Evolutionary conservation across 2,888 invertebrate genomes (phyloP).

Genomic region (Chouioia cunea): DNA sequence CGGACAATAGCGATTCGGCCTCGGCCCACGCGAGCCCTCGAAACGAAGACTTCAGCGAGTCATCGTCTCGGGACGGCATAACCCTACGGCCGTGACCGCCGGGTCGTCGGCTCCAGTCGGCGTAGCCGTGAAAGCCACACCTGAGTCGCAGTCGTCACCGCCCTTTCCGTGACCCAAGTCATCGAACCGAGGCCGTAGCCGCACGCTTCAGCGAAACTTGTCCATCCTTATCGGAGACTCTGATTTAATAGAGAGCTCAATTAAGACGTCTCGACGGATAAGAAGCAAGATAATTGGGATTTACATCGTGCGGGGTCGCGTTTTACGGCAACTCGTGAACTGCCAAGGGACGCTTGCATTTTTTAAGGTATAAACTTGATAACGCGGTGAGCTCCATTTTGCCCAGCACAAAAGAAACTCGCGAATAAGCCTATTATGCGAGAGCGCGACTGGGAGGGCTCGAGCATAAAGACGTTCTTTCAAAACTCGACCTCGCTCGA

Average conservation of each 20-base stretch:
- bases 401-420: too few species aligned
- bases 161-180: slow-evolving; percentile 25
- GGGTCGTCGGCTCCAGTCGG: slow-evolving; percentile 16
- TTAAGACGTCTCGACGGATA: slow-evolving; percentile 30
- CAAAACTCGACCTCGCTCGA: too few species aligned
- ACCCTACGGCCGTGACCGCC: slow-evolving; percentile 30
- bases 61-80: slow-evolving; percentile 7
- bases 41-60: slow-evolving; percentile 25
- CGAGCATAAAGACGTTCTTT: too few species aligned
- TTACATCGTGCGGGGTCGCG: background rate
- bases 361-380: too few species aligned
- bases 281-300: slow-evolving; percentile 6
- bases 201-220: slow-evolving; percentile 19
- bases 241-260: slow-evolving; percentile 11
- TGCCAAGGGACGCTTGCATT: background rate
- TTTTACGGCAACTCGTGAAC: background rate
- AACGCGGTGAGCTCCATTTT: too few species aligned
- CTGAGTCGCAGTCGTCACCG: slow-evolving; percentile 24
- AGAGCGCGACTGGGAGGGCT: too few species aligned
- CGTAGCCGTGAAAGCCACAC: slow-evolving; percentile 29
- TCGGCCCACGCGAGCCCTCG: too few species aligned
- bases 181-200: slow-evolving; percentile 22
- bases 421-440: too few species aligned
- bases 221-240: background rate
- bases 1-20: too few species aligned